Conservation (phyloP, 2,888 invertebrate genomes). For the Heliconius charithonia region DNA sequence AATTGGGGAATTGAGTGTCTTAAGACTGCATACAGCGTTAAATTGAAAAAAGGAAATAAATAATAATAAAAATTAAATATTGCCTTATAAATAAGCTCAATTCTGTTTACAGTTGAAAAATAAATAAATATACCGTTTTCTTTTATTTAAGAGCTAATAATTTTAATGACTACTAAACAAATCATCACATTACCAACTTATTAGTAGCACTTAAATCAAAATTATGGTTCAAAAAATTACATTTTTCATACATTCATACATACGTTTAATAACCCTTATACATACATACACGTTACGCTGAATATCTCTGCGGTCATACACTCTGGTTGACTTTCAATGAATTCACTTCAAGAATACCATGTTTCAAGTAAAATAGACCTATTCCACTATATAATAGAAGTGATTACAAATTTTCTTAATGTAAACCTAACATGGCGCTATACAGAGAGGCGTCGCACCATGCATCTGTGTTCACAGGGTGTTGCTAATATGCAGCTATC, state of each 20-base stretch:
- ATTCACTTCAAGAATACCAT: constrained; percentile 13
- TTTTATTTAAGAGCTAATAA: not conserved
- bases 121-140: too few species aligned
- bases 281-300: constrained; percentile 13
- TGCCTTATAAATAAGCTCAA: not conserved
- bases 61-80: too few species aligned
- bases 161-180: not conserved
- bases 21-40: too few species aligned
- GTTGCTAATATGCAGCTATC: constrained; percentile 60
- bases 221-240: not conserved
- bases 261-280: constrained; percentile 24
- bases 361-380: constrained; percentile 27
- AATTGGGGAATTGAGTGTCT: too few species aligned
- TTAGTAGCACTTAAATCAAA: not conserved
- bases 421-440: constrained; percentile 30
- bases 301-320: constrained; percentile 45
- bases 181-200: not conserved
- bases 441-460: constrained; percentile 59
- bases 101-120: not conserved
- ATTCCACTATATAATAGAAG: constrained; percentile 37
- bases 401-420: constrained; percentile 14
- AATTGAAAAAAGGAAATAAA: too few species aligned
- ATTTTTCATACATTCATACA: constrained; percentile 16
- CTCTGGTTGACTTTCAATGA: constrained; percentile 19
- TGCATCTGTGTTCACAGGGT: constrained; percentile 60